Evolutionary conservation across 2,888 invertebrate species (phyloP), one percentile per base, ranked within the genome.

Genomic region (Melitaea athalia): DNA sequence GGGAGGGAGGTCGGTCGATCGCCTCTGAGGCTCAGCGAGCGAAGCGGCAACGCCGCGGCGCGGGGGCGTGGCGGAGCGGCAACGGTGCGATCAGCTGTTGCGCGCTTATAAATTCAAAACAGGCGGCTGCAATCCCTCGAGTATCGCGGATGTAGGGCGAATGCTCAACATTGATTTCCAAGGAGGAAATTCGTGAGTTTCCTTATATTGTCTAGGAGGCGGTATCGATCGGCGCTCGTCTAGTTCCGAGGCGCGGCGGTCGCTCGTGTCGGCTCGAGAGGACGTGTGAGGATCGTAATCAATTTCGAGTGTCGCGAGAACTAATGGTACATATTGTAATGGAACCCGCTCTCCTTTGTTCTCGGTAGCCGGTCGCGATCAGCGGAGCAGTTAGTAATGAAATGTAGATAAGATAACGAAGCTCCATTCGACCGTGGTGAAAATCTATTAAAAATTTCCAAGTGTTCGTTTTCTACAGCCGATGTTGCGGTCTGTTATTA

Each of bases 1-100:
- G 78, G 82, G 80, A 79, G 78, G 79, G 79, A 73, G 79, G 81
- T 79, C 89, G 91, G 91, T 91, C 91, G 91, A 90, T 90, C 86
- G 89, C 89, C 89, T 85, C 85, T 75, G 80, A 73, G 78, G 57
- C 55, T 55, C 55, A n/a, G 7, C 64, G 81, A 79, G 74, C 85
- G 81, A 76, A 80, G 78, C 77, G 89, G 85, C 89, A 89, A 88
- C 89, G 78, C 68, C 81, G 85, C 82, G 72, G 75, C 75, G 73
- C 70, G 70, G 75, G 77, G 77, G 80, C 73, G 79, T 77, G 79
- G 78, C 74, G 76, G 79, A 74, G 77, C 76, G 83, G 86, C 88
- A 87, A 87, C 88, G 70, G 73, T 81, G 83, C 85, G 83, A 91
- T 91, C 91, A 91, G 91, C 91, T 91, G 91, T 89, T 91, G 84